A percentile compares a stretch with the other conserved stretches of the same genome.
Conservation (phyloP, 1,140 invertebrate species). For the Diploscapter pachys region DNA sequence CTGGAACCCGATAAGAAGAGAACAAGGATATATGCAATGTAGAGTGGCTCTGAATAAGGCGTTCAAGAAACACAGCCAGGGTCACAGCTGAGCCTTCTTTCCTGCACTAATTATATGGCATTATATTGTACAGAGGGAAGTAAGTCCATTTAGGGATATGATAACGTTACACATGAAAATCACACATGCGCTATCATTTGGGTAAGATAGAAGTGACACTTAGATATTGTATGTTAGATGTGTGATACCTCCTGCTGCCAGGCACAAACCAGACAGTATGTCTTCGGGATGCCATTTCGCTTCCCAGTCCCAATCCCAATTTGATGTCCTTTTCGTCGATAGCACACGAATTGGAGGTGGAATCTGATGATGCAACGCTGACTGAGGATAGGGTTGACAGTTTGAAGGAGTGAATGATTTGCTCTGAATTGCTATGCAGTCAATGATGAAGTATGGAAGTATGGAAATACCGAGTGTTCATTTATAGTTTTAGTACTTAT, state of each 20-base stretch:
- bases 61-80: too few species aligned
- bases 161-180: not conserved
- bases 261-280: constrained; percentile 29
- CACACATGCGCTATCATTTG: not conserved
- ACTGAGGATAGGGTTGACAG: too few species aligned
- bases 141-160: too few species aligned
- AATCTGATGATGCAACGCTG: not conserved
- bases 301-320: not conserved
- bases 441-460: not conserved
- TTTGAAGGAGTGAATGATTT: too few species aligned
- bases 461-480: not conserved
- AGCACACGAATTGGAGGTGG: constrained; percentile 1
- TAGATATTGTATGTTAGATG: not conserved
- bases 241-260: constrained; percentile 7
- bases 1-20: too few species aligned
- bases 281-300: constrained; percentile 17
- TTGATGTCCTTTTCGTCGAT: not conserved
- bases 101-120: too few species aligned
- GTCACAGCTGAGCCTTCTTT: too few species aligned
- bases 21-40: too few species aligned
- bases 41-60: too few species aligned
- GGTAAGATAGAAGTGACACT: not conserved
- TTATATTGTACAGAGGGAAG: too few species aligned
- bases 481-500: not conserved
- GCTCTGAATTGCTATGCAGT: too few species aligned